Evolutionary conservation across 2,888 invertebrate species (phyloP), one percentile per base, ranked within the genome.

Genomic region (Rotaria socialis): DNA sequence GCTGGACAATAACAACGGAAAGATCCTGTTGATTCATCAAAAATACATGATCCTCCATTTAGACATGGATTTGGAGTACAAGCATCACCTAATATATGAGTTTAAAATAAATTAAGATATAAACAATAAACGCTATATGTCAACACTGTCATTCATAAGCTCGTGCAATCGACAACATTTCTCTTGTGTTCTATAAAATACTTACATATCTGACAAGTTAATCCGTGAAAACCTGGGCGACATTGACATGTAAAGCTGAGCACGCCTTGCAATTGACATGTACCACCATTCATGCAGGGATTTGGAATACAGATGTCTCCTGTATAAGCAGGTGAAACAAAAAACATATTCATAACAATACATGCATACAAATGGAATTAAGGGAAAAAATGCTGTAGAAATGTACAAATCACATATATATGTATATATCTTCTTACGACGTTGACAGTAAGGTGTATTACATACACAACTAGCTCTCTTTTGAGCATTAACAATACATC

Each of bases 221-320:
- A 84, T 47, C 87, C 87, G 43, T 84, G 84, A 56, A 85, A 87
- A 14, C 87, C 87, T 47, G 84, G 52, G 55, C 85, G 50, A 84
- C 87, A 87, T 41, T 52, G 41, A 35, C 87, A 87, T 50, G 58
- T 84, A 27, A 85, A 67, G 27, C 80, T 87, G 27, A 84, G 47
- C 55, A 55, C 2, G 27, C 84, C 85, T 84, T 87, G 84, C 50
- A 84, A 67, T 35, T 27, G 35, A 60, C 87, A 87, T 27, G 85
- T 67, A 35, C 87, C 87, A 4, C 85, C 85, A 50, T 87, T 87
- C n/a, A 80, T 85, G 50, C 87, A 87, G 10, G 87, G 87, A 67
- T 87, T 87, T n/a, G 87, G 87, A 16, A 85, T 60, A 60, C 87
- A 87, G 1, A 87, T 84, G 85, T 86, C 86, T 84, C 86, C 86